Evolutionary conservation across 2,113 vertebrate genomes (phyloP), one percentile per base, ranked within the genome.

Genomic region (Myrmophylax atrothorax): DNA sequence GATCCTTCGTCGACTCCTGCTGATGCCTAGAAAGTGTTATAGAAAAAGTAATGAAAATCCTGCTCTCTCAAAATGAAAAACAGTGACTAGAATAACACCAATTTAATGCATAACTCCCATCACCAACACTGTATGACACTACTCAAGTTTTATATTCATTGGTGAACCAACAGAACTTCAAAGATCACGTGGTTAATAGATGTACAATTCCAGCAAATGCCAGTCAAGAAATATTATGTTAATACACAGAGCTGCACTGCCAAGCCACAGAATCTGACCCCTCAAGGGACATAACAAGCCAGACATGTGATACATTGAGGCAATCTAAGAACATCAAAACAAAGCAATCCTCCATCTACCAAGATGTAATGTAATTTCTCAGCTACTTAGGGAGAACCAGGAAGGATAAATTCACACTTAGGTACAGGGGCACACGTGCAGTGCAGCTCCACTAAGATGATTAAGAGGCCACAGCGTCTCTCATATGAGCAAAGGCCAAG

Each of bases 1-100:
- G 99, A 84, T 99, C 99, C 97, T 99, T 99, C 8, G 99, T 99
- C 9, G 98, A 94, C 90, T 99, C 99, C 91, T 98, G 98, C 87
- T 99, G 99, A 80, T 99, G 98, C 98, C 99, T 99, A 83, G 9
- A 73, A 96, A 83, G 94, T 10, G 78, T 44, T 75, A 82, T 46
- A 82, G 84, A 85, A 76, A 67, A 75, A 35, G 19, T 4, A 3
- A 69, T 84, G 47, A 96, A 66, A 87, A 60, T 44, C 12, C 18
- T 67, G 50, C 73, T 58, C 20, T 44, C 59, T 28, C 42, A 62
- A 64, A 89, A 84, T 6, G 33, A 52, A 56, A 47, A 89, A 33
- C 22, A 80, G 2, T 19, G 0, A 67, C 12, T 9, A 62, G 7
- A 73, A 3, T 7, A 79, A 73, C 38, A 79, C 2, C 1, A 0